phyloP scores from a whole-genome alignment of 2,113 vertebrate genomes.

The Balaenoptera acutorostrata region DNA sequence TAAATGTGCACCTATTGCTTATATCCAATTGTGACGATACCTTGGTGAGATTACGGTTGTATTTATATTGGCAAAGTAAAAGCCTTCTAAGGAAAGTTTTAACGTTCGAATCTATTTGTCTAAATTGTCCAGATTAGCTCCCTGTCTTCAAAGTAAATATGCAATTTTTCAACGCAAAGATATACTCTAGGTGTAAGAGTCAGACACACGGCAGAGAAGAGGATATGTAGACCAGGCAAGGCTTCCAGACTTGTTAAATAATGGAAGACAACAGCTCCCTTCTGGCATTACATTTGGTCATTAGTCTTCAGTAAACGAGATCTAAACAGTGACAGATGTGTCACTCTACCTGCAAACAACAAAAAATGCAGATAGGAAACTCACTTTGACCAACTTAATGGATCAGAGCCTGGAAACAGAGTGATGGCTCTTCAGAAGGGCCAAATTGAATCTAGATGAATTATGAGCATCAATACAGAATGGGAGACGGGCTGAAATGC shows the following conservation, averaged over 20 bases:
- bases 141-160: constrained; percentile 5
- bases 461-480: neutral
- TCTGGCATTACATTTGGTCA: neutral
- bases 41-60: neutral
- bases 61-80: constrained; percentile 20
- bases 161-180: constrained; percentile 25
- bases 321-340: constrained; percentile 20
- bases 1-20: constrained; percentile 22
- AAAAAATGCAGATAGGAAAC: constrained; percentile 9
- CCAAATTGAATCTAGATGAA: neutral
- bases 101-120: constrained; percentile 10
- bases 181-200: neutral
- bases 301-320: constrained; percentile 39
- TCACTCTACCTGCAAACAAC: constrained; percentile 1
- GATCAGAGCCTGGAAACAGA: neutral
- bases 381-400: constrained; percentile 18
- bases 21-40: neutral
- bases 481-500: neutral
- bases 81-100: constrained; percentile 19
- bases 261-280: neutral
- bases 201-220: neutral
- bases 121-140: neutral
- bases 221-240: neutral
- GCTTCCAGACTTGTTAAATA: constrained; percentile 5
- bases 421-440: neutral